Evolutionary conservation across 1,140 invertebrate genomes (phyloP), one percentile per base, ranked within the genome.

Genomic region (Hycleus cichorii): DNA sequence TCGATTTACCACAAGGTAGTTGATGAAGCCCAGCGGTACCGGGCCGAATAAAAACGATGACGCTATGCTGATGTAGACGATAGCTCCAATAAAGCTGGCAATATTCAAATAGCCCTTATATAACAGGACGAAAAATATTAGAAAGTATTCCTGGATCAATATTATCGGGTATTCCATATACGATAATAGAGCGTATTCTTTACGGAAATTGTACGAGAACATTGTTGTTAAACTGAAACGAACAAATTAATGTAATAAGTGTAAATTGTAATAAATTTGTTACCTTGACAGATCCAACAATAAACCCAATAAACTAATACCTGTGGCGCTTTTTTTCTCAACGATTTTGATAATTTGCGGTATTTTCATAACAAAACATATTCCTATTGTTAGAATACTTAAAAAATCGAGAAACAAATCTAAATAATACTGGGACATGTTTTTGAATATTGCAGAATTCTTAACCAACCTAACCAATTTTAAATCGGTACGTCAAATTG

Each of bases 91-190:
- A 40, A 77, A 54, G 64, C 75, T 64, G 63, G 63, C 63, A 59
- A 60, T 61, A 63, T 81, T 77, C 12, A 83, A 56, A 49, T 76
- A 64, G 45, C 77, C 70, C 48, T 78, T 78, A 69, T 83, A 87
- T 63, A 81, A 80, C 4, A 88, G 58, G 2, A 85, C 81, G 47
- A 83, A 75, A 63, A 78, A 83, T 51, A 87, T 80, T 44, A 88
- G 64, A n/a, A 87, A 72, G 59, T 82, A 80, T 62, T 87, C 78
- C 75, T 89, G 85, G 0, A 81, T 47, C 58, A 88, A 65, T 59
- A 89, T 83, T 49, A 87, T 80, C 2, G 85, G 85, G 71, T 88
- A 88, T 64, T 89, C 86, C 74, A 89, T 65, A 63, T 88, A 89
- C 0, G 84, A 83, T 44, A 87, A 67, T 2, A 86, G 25, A n/a